Evolutionary conservation across 2,888 invertebrate species (phyloP).

Genomic region (Pardosa pseudoannulata): DNA sequence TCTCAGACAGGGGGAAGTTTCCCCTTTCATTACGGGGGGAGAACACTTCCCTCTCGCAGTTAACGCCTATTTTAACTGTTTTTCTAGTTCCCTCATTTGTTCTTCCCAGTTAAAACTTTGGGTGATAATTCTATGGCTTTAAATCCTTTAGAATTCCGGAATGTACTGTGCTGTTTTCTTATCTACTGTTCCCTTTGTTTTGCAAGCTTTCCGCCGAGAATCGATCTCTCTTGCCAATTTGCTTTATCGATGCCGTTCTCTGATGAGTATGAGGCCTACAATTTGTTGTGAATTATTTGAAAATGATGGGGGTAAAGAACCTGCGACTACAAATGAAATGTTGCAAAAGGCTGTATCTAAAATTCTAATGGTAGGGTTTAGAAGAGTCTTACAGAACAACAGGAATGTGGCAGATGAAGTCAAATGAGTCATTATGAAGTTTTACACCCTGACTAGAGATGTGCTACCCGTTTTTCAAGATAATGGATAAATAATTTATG

Average conservation of each 20-base stretch:
- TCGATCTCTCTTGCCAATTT: conserved; percentile 25
- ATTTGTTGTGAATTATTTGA: conserved; percentile 10
- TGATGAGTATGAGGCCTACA: conserved; percentile 3
- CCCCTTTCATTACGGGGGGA: conserved; percentile 8
- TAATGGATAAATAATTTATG: too few relatives aligned
- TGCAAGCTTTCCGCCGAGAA: not conserved
- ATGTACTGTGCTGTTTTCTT: not conserved
- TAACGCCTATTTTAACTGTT: conserved; percentile 24
- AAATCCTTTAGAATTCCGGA: conserved; percentile 26
- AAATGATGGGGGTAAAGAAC: not conserved
- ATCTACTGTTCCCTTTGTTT: conserved; percentile 32
- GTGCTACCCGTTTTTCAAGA: too few relatives aligned
- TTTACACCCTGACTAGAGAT: too few relatives aligned
- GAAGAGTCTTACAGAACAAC: not conserved
- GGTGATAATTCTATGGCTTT: conserved; percentile 24
- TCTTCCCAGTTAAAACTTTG: conserved; percentile 6
- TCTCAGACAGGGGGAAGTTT: not conserved
- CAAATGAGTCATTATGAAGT: not conserved
- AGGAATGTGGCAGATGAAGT: not conserved
- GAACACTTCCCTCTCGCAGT: conserved; percentile 15
- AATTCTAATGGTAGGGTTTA: not conserved
- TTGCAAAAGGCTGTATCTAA: not conserved
- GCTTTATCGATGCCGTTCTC: not conserved
- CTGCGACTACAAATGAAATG: not conserved
- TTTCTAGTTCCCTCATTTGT: conserved; percentile 32